phyloP scores from a whole-genome alignment of 2,888 invertebrate genomes.

The Autographa pulchrina region DNA sequence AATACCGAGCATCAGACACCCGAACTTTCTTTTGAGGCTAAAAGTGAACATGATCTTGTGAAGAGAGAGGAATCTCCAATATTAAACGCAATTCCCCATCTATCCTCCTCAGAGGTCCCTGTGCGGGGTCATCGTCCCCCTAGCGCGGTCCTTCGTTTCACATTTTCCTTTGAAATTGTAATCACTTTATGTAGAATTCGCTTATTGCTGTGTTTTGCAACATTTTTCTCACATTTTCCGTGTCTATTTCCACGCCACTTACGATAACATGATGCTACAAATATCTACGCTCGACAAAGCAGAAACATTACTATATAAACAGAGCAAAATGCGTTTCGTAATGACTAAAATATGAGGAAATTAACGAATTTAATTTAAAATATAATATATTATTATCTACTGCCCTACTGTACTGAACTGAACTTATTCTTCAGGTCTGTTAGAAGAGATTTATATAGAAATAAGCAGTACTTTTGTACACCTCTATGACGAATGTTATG shows the following conservation, averaged over 20 bases:
- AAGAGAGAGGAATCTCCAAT: slow-evolving; percentile 55
- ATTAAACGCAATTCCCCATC: slow-evolving; percentile 60
- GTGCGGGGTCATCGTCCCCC: slow-evolving; percentile 40
- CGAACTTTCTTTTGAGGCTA: slow-evolving; percentile 42
- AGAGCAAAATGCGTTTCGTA: too few species aligned
- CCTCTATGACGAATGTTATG: too few species aligned
- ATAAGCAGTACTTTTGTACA: too few species aligned
- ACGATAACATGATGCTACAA: neutral
- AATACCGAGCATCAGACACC: slow-evolving; percentile 41
- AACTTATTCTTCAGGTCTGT: too few species aligned
- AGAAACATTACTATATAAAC: neutral
- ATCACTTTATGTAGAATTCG: slow-evolving; percentile 64
- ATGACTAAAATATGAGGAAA: too few species aligned
- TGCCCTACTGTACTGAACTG: too few species aligned
- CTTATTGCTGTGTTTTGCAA: slow-evolving; percentile 39
- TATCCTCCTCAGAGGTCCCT: slow-evolving; percentile 37
- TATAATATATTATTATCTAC: too few species aligned
- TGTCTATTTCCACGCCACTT: neutral
- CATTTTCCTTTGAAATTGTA: slow-evolving; percentile 68
- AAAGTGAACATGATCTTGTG: slow-evolving; percentile 47
- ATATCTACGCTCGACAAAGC: neutral
- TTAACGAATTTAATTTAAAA: too few species aligned
- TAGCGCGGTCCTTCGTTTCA: slow-evolving; percentile 53
- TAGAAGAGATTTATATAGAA: too few species aligned
- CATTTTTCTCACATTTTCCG: neutral